Percentiles rank a stretch among this genome's conserved stretches.
Conservation (phyloP, 2,113 vertebrate species). For the Corythornis cristatus region DNA sequence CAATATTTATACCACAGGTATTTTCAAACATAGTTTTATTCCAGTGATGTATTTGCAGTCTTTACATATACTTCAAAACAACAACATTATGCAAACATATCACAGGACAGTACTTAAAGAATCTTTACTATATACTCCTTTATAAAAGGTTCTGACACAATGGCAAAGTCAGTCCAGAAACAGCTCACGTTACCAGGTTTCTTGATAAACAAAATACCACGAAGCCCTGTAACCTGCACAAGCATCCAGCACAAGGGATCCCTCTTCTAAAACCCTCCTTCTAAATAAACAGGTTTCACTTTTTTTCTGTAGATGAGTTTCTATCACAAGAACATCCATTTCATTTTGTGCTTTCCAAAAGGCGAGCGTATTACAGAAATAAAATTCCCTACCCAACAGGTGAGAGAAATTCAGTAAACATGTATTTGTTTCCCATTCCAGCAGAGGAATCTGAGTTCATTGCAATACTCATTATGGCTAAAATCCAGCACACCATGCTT, state of each 20-base stretch:
- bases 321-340: conserved; percentile 21
- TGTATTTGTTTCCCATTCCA: not conserved
- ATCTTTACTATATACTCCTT: conserved; percentile 73
- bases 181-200: conserved; percentile 43
- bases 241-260: conserved; percentile 48
- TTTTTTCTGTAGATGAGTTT: conserved; percentile 37
- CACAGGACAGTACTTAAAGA: conserved; percentile 62
- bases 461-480: not conserved
- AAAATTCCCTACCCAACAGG: not conserved
- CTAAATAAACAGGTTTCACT: conserved; percentile 65
- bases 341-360: conserved; percentile 55
- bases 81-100: conserved; percentile 56
- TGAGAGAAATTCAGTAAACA: conserved; percentile 28
- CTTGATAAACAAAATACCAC: conserved; percentile 58
- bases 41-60: conserved; percentile 71
- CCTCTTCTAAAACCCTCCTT: not conserved
- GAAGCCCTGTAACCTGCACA: conserved; percentile 41
- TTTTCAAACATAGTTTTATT: conserved; percentile 72
- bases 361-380: conserved; percentile 60
- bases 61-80: conserved; percentile 72
- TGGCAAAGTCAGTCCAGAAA: conserved; percentile 56
- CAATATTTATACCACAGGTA: not conserved
- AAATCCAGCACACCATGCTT: not conserved
- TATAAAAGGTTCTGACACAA: conserved; percentile 78
- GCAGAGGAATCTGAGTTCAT: not conserved